Conservation (phyloP, 2,888 invertebrate species). For the Coremacera marginata region DNA sequence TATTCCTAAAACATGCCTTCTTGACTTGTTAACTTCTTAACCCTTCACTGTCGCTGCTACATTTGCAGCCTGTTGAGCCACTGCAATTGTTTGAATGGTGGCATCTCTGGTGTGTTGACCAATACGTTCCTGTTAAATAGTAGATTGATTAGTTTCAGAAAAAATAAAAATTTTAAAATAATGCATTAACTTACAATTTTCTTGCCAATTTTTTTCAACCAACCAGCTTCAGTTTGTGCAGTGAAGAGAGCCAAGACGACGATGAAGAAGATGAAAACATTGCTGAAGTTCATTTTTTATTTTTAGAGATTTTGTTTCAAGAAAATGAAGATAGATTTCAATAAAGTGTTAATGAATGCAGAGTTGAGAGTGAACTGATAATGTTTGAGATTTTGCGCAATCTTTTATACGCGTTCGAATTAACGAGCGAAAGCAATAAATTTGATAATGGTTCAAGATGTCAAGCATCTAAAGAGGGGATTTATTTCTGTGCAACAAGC, state of each 20-base stretch:
- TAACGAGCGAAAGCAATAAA: too few species aligned
- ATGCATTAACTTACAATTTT: slow-evolving; percentile 49
- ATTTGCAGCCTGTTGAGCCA: slow-evolving; percentile 49
- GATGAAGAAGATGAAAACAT: slow-evolving; percentile 49
- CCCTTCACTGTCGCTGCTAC: slow-evolving; percentile 46
- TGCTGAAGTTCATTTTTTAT: slow-evolving; percentile 51
- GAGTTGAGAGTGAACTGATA: too few species aligned
- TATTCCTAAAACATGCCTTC: too few species aligned
- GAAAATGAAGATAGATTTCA: too few species aligned
- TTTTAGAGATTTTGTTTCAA: too few species aligned
- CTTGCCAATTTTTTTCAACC: slow-evolving; percentile 54
- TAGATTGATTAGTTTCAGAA: too few species aligned
- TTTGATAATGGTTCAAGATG: too few species aligned
- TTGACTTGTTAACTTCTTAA: neutral
- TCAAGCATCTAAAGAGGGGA: too few species aligned
- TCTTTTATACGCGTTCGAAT: too few species aligned
- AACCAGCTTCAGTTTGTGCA: slow-evolving; percentile 46
- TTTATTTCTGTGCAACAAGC: too few species aligned
- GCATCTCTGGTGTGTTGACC: slow-evolving; percentile 49
- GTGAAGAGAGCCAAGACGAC: slow-evolving; percentile 47
- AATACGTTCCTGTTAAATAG: slow-evolving; percentile 41
- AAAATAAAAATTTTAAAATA: neutral
- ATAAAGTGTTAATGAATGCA: too few species aligned
- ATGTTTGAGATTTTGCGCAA: too few species aligned
- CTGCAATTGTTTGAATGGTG: slow-evolving; percentile 44